Percentiles rank a stretch among this genome's conserved stretches.
These are phyloP conservation scores for Alentia gelatinosa DNA, from an alignment of 2,888 invertebrate genomes.

Conservation along the genomic window DNA sequence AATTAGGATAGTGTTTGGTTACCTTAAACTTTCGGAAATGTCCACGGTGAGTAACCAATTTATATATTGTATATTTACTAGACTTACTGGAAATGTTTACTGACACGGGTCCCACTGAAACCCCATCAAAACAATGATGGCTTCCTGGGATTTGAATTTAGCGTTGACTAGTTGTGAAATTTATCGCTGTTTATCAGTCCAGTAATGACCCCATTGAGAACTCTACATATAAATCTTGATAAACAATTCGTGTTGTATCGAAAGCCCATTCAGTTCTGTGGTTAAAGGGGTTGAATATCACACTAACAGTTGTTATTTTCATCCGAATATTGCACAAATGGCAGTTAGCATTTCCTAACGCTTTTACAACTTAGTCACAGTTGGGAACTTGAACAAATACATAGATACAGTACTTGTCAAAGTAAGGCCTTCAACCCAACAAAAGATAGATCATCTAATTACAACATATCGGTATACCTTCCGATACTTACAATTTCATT, in stretches of 20 bases:
- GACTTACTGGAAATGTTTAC: background rate
- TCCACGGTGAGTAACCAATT: conserved; percentile 38
- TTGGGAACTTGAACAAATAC: no score
- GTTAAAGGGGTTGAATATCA: background rate
- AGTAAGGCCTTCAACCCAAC: no score
- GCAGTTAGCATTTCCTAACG: no score
- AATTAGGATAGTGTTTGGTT: background rate
- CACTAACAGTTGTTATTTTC: background rate
- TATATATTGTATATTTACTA: background rate
- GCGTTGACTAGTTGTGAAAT: background rate
- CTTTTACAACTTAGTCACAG: no score
- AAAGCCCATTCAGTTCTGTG: background rate
- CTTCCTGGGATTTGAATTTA: conserved; percentile 45
- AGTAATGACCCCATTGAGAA: background rate
- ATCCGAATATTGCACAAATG: no score
- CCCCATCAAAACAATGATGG: conserved; percentile 53
- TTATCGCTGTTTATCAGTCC: background rate
- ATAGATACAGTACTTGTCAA: no score
- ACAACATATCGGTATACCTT: no score
- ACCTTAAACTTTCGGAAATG: conserved; percentile 5
- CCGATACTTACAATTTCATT: no score
- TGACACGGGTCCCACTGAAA: background rate
- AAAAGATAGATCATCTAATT: no score
- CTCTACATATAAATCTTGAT: background rate
- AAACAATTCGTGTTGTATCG: background rate